Percentiles rank a stretch among this genome's conserved stretches.
Evolutionary conservation across 2,113 vertebrate species (phyloP).

Genomic region (Alosa alosa): DNA sequence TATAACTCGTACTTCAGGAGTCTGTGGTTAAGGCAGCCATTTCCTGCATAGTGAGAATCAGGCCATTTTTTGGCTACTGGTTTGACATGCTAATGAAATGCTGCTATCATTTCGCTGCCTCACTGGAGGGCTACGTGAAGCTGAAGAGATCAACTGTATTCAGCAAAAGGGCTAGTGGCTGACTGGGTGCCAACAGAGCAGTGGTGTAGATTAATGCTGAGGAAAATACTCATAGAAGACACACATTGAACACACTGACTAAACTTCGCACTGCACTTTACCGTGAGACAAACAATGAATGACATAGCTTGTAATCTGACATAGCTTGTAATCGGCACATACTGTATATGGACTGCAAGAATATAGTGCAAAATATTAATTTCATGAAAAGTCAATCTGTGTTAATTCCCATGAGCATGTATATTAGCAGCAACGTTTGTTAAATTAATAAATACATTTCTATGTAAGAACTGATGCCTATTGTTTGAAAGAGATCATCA

Average conservation of each 20-base stretch:
- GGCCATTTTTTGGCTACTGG: background rate
- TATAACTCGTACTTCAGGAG: background rate
- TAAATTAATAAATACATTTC: too few species aligned
- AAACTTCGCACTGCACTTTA: too few species aligned
- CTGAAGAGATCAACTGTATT: background rate
- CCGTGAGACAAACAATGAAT: background rate
- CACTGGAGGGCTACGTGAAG: background rate
- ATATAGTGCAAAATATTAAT: too few species aligned
- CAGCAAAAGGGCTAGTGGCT: background rate
- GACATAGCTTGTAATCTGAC: background rate
- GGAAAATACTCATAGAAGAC: background rate
- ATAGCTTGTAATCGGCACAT: background rate
- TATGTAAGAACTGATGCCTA: too few species aligned
- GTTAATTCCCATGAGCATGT: background rate
- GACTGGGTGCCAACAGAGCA: background rate
- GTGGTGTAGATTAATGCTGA: background rate
- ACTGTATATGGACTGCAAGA: too few species aligned
- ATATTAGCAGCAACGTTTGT: background rate
- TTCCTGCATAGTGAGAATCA: background rate
- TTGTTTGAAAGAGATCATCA: too few species aligned
- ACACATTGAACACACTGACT: background rate
- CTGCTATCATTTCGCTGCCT: background rate
- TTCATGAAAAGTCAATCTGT: too few species aligned
- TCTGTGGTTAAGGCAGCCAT: background rate
- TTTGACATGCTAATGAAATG: conserved; percentile 1